These are phyloP conservation scores for Chionis minor DNA, from an alignment of 2,113 vertebrate species.

Conservation along the genomic window DNA sequence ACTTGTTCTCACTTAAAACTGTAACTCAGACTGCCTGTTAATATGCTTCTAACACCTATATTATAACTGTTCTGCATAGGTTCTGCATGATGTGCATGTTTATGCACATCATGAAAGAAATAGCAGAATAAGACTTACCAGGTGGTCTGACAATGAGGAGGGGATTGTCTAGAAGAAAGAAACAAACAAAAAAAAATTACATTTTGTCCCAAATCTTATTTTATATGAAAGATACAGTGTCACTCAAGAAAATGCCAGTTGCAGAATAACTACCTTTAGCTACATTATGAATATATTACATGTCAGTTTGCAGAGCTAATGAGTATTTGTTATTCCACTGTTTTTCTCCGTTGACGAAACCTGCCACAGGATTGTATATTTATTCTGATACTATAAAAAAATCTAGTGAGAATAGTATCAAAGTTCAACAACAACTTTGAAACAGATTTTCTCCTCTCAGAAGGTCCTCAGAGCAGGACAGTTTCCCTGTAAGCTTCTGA, in stretches of 20 bases:
- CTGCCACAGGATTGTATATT: neutral
- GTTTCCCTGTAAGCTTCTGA: neutral
- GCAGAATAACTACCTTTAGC: neutral
- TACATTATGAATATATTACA: neutral
- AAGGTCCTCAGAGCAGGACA: neutral
- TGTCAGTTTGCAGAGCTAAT: neutral
- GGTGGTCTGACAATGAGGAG: constrained; percentile 90
- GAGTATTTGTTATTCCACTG: neutral
- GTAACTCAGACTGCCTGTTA: neutral
- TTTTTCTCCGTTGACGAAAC: neutral
- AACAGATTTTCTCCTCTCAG: neutral
- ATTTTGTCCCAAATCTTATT: neutral
- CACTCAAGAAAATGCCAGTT: neutral
- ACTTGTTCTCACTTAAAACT: neutral
- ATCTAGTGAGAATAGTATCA: neutral
- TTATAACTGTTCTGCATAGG: neutral
- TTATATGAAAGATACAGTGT: neutral
- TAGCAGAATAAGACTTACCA: constrained; percentile 77
- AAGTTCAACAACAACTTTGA: neutral
- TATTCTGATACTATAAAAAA: neutral
- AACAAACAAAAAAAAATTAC: neutral
- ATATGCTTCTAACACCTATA: neutral
- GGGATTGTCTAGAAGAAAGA: constrained; percentile 77
- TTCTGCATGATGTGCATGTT: neutral
- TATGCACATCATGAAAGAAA: neutral